phyloP scores from a whole-genome alignment of 2,113 vertebrate species.

The Cephalopholis sonnerati region DNA sequence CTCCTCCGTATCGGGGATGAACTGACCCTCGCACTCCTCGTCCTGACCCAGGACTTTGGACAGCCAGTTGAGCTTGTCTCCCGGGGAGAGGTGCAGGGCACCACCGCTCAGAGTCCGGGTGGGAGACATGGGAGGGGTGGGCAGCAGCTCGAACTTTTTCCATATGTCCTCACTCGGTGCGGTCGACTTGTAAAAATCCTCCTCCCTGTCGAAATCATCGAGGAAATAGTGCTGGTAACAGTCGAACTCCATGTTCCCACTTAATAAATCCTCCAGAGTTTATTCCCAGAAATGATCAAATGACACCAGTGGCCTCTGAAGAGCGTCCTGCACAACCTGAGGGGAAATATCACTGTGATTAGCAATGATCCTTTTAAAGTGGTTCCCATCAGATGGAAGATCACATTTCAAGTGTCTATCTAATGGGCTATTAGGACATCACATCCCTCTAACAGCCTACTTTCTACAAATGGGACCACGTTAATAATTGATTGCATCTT shows the following conservation, averaged over 20 bases:
- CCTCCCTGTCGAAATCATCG: slow-evolving; percentile 89
- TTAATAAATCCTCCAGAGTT: slow-evolving; percentile 49
- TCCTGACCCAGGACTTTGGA: slow-evolving; percentile 85
- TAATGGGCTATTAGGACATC: slow-evolving; percentile 36
- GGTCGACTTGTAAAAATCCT: slow-evolving; percentile 94
- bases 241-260: slow-evolving; percentile 89
- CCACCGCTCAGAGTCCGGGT: slow-evolving; percentile 78
- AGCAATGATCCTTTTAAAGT: slow-evolving; percentile 31
- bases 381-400: slow-evolving; percentile 24
- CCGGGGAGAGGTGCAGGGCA: slow-evolving; percentile 69
- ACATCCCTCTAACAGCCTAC: slow-evolving; percentile 36
- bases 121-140: slow-evolving; percentile 91
- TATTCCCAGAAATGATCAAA: slow-evolving; percentile 56
- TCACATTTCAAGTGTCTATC: slow-evolving; percentile 42
- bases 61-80: slow-evolving; percentile 83
- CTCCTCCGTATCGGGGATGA: slow-evolving; percentile 82
- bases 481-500: slow-evolving; percentile 76
- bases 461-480: slow-evolving; percentile 62
- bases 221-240: slow-evolving; percentile 92
- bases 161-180: slow-evolving; percentile 97
- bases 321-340: slow-evolving; percentile 52
- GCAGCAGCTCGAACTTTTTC: slow-evolving; percentile 98
- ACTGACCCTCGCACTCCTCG: slow-evolving; percentile 85
- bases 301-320: slow-evolving; percentile 35
- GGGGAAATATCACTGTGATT: slow-evolving; percentile 36